Evolutionary conservation across 2,888 invertebrate genomes (phyloP), one percentile per base, ranked within the genome.

Genomic region (Rotaria macrura): DNA sequence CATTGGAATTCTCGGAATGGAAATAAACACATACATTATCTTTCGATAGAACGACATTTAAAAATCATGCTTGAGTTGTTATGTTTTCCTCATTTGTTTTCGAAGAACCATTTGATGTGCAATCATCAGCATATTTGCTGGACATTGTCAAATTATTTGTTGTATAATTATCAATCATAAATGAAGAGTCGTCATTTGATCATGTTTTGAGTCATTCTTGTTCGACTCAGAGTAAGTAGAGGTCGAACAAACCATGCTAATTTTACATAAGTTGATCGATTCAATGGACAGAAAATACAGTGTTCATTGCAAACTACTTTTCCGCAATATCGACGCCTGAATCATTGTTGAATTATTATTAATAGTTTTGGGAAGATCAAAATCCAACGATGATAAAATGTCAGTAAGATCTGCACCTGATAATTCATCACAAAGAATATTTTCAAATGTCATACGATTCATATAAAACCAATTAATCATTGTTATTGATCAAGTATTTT

Each of bases 161-260:
- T 43, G 5, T 43, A n/a, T n/a, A n/a, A n/a, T n/a, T n/a, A n/a
- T n/a, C n/a, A n/a, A n/a, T n/a, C 43, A 43, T 43, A 43, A 5
- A 43, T 43, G 43, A 43, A 43, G 10, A 7, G 10, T 43, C 43
- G 5, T 43, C 43, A 43, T 43, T 43, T 43, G 43, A 43, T 43
- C 5, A 43, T 43, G 5, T 43, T 43, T 5, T 5, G 5, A 43
- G 10, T 43, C 6, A 43, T 7, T 7, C 10, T 43, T 43, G 43
- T 43, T 43, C 10, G 89, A 88, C 23, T 55, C 55, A 55, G 23
- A 55, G n/a, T 20, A 25, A 55, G 25, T 55, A 55, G 9, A 55
- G 25, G 55, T 55, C 7, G 55, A 55, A 55, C 55, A 55, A 55
- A 55, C 20, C 17, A 52, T 7, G 43, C 10, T 43, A 43, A 55